phyloP scores from a whole-genome alignment of 53 echinoderm and acorn worm genomes.

The Arbacia lixula region DNA sequence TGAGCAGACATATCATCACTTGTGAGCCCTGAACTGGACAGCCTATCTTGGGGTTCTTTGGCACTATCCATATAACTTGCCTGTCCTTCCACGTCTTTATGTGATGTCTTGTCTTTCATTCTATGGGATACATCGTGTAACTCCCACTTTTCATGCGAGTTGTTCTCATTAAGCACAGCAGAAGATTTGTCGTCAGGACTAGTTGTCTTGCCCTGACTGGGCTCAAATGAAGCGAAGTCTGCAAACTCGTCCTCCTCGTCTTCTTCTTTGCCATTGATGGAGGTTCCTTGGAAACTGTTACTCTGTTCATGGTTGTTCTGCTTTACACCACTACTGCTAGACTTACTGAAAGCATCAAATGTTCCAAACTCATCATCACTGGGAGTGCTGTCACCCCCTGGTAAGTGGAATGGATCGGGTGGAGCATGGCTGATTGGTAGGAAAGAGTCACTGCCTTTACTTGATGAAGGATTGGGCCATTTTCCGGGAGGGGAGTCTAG shows the following conservation, averaged over 20 bases:
- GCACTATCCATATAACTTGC: no score
- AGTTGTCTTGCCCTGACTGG: no score
- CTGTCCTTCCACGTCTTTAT: background rate
- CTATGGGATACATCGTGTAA: background rate
- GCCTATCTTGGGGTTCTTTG: background rate
- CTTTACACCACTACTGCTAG: background rate
- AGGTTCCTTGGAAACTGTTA: conserved; percentile 13
- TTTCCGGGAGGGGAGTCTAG: conserved; percentile 80
- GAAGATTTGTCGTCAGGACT: background rate
- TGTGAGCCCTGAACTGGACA: background rate
- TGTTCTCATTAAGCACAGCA: conserved; percentile 36
- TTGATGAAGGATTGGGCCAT: background rate
- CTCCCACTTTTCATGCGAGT: conserved; percentile 46
- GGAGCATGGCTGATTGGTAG: conserved; percentile 49
- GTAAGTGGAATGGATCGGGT: conserved; percentile 7
- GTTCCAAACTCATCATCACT: conserved; percentile 66
- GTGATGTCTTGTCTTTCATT: background rate
- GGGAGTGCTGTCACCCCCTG: conserved; percentile 10
- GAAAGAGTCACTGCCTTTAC: conserved; percentile 9
- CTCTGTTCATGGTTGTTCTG: conserved; percentile 17
- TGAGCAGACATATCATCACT: background rate
- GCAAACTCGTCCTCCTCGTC: conserved; percentile 72
- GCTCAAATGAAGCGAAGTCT: conserved; percentile 66
- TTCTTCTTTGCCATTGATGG: conserved; percentile 40
- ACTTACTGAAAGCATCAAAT: conserved; percentile 56